Conservation (phyloP, 2,888 invertebrate genomes). For the Aspidiotus rigidus region DNA sequence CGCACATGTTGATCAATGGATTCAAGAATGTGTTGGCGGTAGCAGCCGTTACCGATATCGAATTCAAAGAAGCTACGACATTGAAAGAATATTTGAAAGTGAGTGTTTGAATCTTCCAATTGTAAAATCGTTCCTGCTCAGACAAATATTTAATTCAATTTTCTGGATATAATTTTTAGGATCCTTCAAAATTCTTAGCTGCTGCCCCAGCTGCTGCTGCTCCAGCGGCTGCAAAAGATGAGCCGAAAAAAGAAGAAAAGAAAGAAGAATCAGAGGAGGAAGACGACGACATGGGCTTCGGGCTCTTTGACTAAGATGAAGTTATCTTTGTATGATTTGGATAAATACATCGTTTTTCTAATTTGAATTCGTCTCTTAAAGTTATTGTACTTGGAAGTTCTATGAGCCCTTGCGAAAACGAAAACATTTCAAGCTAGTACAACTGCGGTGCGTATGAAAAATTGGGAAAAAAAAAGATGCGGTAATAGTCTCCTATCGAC, state of each 20-base stretch:
- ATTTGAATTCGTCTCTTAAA: too few species aligned
- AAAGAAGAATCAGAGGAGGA: conserved; percentile 80
- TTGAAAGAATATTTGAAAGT: conserved; percentile 86
- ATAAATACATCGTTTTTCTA: too few species aligned
- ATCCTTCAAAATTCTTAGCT: conserved; percentile 80
- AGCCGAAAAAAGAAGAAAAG: conserved; percentile 66
- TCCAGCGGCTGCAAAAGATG: conserved; percentile 51
- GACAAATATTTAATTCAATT: neutral
- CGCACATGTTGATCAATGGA: conserved; percentile 94
- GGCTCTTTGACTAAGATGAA: conserved; percentile 67
- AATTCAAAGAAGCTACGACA: conserved; percentile 86
- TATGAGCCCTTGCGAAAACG: too few species aligned
- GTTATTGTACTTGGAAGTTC: too few species aligned
- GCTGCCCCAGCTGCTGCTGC: conserved; percentile 57
- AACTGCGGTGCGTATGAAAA: too few species aligned
- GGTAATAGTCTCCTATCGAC: too few species aligned
- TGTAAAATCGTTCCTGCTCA: neutral
- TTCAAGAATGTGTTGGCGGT: conserved; percentile 96
- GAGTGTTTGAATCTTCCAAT: conserved; percentile 33
- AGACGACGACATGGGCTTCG: conserved; percentile 97
- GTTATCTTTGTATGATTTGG: too few species aligned
- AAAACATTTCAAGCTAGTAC: too few species aligned
- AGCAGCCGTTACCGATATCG: conserved; percentile 90
- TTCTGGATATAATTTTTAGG: too few species aligned
- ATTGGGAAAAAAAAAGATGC: too few species aligned